Conservation (phyloP, 2,888 invertebrate genomes). For the Oscheius sp. region DNA sequence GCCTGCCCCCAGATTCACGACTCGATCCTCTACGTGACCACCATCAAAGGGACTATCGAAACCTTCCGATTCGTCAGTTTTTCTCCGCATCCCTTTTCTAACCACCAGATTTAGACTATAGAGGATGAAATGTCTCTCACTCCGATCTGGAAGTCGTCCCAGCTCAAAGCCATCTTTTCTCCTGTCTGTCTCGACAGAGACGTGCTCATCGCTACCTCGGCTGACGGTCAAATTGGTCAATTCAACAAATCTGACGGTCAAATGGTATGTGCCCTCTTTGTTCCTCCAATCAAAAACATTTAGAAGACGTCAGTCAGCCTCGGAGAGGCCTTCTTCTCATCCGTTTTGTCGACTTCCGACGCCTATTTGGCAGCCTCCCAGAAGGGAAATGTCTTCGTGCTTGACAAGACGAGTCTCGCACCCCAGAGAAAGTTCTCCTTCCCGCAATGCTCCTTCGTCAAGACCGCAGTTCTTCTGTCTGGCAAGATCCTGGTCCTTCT, state of each 20-base stretch:
- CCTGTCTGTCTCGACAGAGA: constrained; percentile 4
- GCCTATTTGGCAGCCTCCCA: constrained; percentile 1
- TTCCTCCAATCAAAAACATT: neutral
- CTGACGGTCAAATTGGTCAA: constrained; percentile 4
- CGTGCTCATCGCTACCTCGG: neutral
- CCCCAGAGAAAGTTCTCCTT: constrained; percentile 9
- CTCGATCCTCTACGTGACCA: neutral
- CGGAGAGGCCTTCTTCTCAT: constrained; percentile 19
- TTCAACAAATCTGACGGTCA: neutral
- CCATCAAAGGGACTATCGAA: constrained; percentile 22
- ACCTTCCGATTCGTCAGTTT: constrained; percentile 1
- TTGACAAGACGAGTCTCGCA: neutral
- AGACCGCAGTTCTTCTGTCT: neutral
- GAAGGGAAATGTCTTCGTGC: constrained; percentile 6
- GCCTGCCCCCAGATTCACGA: neutral
- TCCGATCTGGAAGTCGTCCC: neutral
- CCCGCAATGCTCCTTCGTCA: constrained; percentile 17
- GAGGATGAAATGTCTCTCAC: neutral
- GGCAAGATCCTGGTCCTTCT: neutral
- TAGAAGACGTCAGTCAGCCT: neutral
- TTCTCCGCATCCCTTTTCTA: no score
- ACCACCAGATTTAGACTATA: neutral
- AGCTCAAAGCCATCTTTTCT: constrained; percentile 22
- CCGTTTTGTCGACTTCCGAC: neutral
- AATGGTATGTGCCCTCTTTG: neutral